A percentile compares a stretch with the other conserved stretches of the same genome.
phyloP scores from a whole-genome alignment of 2,888 invertebrate genomes.

The Eupsilia transversa region DNA sequence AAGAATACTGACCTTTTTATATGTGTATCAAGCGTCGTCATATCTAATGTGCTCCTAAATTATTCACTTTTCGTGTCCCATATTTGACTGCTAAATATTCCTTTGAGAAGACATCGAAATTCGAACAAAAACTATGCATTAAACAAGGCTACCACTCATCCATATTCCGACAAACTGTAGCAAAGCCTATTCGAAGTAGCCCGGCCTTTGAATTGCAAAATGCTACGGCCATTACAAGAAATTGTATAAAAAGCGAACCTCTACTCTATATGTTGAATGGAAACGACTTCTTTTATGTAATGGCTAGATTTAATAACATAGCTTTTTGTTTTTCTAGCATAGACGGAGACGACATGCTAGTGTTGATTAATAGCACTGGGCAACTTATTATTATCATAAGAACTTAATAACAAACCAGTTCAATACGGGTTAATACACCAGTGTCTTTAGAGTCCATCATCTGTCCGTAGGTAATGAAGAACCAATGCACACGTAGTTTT shows the following conservation, averaged over 20 bases:
- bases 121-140: constrained; percentile 69
- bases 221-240: constrained; percentile 76
- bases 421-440: background rate
- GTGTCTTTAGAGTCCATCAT: background rate
- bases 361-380: constrained; percentile 33
- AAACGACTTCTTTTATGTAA: constrained; percentile 56
- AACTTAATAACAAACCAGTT: constrained; percentile 2
- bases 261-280: constrained; percentile 61
- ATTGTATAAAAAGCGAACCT: constrained; percentile 75
- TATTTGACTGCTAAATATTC: constrained; percentile 59
- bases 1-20: constrained; percentile 21
- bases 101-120: constrained; percentile 51
- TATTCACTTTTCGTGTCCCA: constrained; percentile 50
- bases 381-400: constrained; percentile 4
- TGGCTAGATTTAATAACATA: constrained; percentile 15
- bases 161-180: constrained; percentile 74
- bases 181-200: constrained; percentile 72
- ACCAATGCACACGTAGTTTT: background rate
- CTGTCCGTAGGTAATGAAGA: constrained; percentile 6
- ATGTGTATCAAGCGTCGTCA: constrained; percentile 21
- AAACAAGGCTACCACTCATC: constrained; percentile 73
- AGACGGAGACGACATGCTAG: background rate
- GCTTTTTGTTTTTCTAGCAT: constrained; percentile 21
- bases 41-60: constrained; percentile 40
- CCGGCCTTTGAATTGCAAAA: constrained; percentile 83